These are phyloP conservation scores for Hemibagrus guttatus DNA, from an alignment of 2,797 vertebrate species.

Conservation along the genomic window DNA sequence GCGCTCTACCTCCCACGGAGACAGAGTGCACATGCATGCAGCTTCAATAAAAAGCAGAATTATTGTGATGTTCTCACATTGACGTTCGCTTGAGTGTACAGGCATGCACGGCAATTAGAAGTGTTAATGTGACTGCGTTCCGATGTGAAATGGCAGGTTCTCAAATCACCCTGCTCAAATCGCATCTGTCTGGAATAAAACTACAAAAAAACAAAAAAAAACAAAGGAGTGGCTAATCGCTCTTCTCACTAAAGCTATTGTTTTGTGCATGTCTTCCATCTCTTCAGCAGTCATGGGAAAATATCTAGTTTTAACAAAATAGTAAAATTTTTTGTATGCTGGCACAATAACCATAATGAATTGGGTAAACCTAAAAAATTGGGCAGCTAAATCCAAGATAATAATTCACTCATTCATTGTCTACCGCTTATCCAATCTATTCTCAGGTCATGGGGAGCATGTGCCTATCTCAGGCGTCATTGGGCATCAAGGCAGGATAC, in stretches of 20 bases:
- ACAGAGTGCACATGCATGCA: conserved; percentile 16
- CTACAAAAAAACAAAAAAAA: not conserved
- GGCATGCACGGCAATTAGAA: conserved; percentile 33
- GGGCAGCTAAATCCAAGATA: too few species aligned
- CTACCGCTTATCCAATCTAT: too few species aligned
- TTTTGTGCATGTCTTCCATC: not conserved
- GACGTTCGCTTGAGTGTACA: conserved; percentile 35
- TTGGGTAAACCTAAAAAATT: not conserved
- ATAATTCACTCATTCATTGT: too few species aligned
- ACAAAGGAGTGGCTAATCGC: not conserved
- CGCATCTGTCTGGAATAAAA: conserved; percentile 56
- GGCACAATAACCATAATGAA: not conserved
- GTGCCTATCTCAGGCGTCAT: too few species aligned
- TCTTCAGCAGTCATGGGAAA: not conserved
- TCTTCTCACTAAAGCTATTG: not conserved
- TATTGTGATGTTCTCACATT: conserved; percentile 29
- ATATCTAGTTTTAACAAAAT: not conserved
- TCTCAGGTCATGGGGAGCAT: too few species aligned
- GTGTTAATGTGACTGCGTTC: conserved; percentile 42
- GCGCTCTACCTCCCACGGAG: conserved; percentile 29
- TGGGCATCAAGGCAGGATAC: too few species aligned
- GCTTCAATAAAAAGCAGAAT: conserved; percentile 27
- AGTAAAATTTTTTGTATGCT: not conserved
- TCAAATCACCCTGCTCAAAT: conserved; percentile 50
- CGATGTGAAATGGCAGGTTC: conserved; percentile 47